Conservation (phyloP, 2,113 vertebrate species). For the Semicossyphus pulcher region DNA sequence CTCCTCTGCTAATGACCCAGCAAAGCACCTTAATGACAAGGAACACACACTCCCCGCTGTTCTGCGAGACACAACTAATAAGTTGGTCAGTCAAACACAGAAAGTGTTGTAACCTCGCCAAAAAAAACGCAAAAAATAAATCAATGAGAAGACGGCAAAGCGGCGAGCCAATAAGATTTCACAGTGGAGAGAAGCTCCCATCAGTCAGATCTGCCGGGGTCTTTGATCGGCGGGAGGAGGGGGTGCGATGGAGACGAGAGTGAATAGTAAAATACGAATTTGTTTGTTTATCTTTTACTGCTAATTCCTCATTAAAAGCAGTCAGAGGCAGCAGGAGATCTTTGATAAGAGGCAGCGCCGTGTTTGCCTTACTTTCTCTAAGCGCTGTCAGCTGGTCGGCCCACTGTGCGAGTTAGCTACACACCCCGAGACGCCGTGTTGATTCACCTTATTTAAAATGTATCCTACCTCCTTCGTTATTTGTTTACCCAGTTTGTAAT, state of each 20-base stretch:
- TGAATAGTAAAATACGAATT: constrained; percentile 61
- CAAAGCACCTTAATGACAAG: constrained; percentile 70
- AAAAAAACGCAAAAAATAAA: constrained; percentile 43
- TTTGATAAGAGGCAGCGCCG: constrained; percentile 73
- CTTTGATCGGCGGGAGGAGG: constrained; percentile 61
- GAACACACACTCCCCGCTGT: constrained; percentile 68
- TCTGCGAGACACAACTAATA: constrained; percentile 68
- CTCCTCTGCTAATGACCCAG: constrained; percentile 74
- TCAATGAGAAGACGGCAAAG: constrained; percentile 43
- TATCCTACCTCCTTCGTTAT: constrained; percentile 38
- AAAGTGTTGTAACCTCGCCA: constrained; percentile 53
- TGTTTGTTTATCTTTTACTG: constrained; percentile 70
- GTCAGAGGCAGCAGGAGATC: constrained; percentile 70
- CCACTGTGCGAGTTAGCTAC: constrained; percentile 63
- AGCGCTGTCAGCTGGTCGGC: constrained; percentile 57
- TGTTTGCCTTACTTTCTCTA: constrained; percentile 73
- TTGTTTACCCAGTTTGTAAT: constrained; percentile 47
- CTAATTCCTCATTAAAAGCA: constrained; percentile 80
- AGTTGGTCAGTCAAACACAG: constrained; percentile 63
- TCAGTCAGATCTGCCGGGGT: constrained; percentile 56
- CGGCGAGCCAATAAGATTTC: constrained; percentile 40
- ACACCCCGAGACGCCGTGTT: constrained; percentile 40
- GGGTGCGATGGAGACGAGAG: neutral
- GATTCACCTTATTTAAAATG: constrained; percentile 59
- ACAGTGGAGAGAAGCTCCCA: constrained; percentile 49